These are phyloP conservation scores for Thereuonema tuberculata DNA, from an alignment of 1,140 invertebrate species.

Conservation along the genomic window DNA sequence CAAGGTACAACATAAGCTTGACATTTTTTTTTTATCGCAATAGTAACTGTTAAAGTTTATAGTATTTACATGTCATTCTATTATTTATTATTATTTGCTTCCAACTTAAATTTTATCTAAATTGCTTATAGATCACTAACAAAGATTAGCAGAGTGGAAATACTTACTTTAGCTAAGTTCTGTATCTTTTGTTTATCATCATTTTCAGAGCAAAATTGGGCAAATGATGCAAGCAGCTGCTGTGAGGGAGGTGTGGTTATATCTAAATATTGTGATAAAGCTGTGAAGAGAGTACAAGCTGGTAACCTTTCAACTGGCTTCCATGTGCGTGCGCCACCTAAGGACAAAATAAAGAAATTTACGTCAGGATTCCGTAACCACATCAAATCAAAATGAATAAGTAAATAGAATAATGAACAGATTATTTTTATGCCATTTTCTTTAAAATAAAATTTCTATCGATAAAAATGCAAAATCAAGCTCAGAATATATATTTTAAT, in stretches of 20 bases:
- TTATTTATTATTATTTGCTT: neutral
- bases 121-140: neutral
- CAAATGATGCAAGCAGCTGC: constrained; percentile 65
- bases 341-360: constrained; percentile 22
- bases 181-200: constrained; percentile 59
- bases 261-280: constrained; percentile 75
- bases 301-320: constrained; percentile 51
- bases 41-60: no score
- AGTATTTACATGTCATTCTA: neutral
- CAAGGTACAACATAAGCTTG: no score
- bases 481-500: constrained; percentile 27
- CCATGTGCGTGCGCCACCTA: no score
- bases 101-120: neutral
- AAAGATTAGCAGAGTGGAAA: neutral
- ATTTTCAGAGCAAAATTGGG: constrained; percentile 59
- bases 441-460: no score
- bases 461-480: constrained; percentile 26
- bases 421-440: constrained; percentile 24
- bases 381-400: no score
- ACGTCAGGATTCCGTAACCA: constrained; percentile 25
- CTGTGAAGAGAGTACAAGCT: constrained; percentile 52
- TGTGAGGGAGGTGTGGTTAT: constrained; percentile 83
- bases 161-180: constrained; percentile 54
- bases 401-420: constrained; percentile 26
- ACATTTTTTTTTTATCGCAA: no score